These are phyloP conservation scores for Apotomis capreana DNA, from an alignment of 2,888 invertebrate genomes.

Conservation along the genomic window DNA sequence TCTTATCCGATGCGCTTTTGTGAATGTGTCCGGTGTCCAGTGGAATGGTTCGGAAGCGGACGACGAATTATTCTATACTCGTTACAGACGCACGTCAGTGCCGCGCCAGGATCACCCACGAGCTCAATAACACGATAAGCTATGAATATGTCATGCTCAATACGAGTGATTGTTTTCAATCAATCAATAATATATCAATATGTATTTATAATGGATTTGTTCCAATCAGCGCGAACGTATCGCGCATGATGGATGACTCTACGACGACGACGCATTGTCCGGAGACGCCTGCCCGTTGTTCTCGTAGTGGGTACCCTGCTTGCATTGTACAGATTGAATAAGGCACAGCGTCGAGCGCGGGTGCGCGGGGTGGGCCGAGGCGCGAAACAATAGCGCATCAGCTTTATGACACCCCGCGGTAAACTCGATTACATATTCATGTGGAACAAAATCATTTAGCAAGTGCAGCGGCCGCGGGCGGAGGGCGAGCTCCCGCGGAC, in stretches of 20 bases:
- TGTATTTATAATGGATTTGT: slow-evolving; percentile 38
- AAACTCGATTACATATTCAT: slow-evolving; percentile 37
- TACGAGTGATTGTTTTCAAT: slow-evolving; percentile 39
- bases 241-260: slow-evolving; percentile 25
- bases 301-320: not conserved
- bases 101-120: slow-evolving; percentile 7
- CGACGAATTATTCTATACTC: too few relatives aligned
- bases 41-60: too few relatives aligned
- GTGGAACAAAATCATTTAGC: slow-evolving; percentile 41
- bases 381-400: slow-evolving; percentile 39
- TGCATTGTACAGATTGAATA: not conserved
- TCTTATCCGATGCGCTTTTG: too few relatives aligned
- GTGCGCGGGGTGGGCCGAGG: slow-evolving; percentile 9
- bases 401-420: slow-evolving; percentile 36
- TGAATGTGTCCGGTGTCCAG: too few relatives aligned
- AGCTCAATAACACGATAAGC: slow-evolving; percentile 23
- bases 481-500: slow-evolving; percentile 36
- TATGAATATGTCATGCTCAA: slow-evolving; percentile 34
- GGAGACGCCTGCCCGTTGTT: not conserved
- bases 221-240: slow-evolving; percentile 37
- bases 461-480: slow-evolving; percentile 28
- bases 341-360: not conserved
- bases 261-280: slow-evolving; percentile 17
- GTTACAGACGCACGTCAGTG: not conserved
- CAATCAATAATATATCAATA: slow-evolving; percentile 37